Conservation (phyloP, 2,113 vertebrate genomes). For the Centropus unirufus region DNA sequence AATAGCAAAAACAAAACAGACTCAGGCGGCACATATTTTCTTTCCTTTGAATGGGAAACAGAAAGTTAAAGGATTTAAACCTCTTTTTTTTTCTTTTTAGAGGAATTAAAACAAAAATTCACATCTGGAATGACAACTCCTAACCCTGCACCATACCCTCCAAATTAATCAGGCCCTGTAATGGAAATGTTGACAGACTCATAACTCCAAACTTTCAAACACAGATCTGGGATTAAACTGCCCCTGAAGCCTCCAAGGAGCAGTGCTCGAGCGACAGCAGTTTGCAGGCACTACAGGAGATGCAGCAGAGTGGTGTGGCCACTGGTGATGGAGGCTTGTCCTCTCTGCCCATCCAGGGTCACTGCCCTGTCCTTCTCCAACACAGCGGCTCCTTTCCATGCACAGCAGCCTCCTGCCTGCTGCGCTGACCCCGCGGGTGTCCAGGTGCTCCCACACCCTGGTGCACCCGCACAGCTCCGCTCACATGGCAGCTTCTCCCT, state of each 20-base stretch:
- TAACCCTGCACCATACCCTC: slow-evolving; percentile 28
- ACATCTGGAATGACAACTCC: slow-evolving; percentile 73
- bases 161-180: slow-evolving; percentile 65
- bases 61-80: slow-evolving; percentile 51
- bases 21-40: slow-evolving; percentile 60
- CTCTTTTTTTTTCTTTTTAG: background rate
- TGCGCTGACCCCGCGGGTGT: no score
- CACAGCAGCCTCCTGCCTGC: background rate
- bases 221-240: slow-evolving; percentile 22
- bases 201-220: slow-evolving; percentile 61
- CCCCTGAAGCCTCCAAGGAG: background rate
- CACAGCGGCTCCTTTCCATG: no score
- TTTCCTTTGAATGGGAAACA: slow-evolving; percentile 66
- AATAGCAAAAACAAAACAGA: slow-evolving; percentile 57
- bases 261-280: background rate
- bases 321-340: background rate
- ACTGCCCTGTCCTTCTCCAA: background rate
- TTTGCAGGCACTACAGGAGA: background rate
- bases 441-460: no score
- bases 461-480: background rate
- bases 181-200: slow-evolving; percentile 68
- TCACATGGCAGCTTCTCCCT: background rate
- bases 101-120: slow-evolving; percentile 72
- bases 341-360: background rate
- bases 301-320: accelerated